These are phyloP conservation scores for Nematostella vectensis DNA, from an alignment of 92 coral and sea anemone species.

Conservation along the genomic window DNA sequence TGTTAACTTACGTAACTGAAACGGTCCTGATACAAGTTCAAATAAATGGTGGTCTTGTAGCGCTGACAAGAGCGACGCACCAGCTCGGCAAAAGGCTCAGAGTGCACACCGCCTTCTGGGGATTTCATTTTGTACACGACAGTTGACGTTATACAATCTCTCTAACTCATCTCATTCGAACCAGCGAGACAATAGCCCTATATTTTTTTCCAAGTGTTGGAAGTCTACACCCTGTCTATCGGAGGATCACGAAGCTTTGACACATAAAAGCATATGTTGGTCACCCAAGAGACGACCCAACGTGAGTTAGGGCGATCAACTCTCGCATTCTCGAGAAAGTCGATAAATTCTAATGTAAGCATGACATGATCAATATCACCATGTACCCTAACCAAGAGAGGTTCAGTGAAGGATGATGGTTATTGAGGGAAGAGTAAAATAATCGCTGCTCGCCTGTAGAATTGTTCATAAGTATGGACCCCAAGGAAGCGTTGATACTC, in stretches of 20 bases:
- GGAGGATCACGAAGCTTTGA: slow-evolving; percentile 7
- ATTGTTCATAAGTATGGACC: slow-evolving; percentile 25
- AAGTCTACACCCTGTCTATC: neutral
- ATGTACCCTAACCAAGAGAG: slow-evolving; percentile 1
- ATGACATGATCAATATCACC: slow-evolving; percentile 23
- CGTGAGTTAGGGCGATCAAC: slow-evolving; percentile 30
- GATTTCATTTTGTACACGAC: slow-evolving; percentile 5
- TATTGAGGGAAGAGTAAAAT: slow-evolving; percentile 22
- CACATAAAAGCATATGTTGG: slow-evolving; percentile 15
- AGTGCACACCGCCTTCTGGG: neutral
- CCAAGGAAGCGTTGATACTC: slow-evolving; percentile 13
- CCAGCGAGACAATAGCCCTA: no score
- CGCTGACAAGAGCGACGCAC: slow-evolving; percentile 21
- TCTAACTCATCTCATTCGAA: slow-evolving; percentile 10
- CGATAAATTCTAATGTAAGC: slow-evolving; percentile 7
- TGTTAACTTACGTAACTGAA: slow-evolving; percentile 13
- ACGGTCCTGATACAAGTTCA: slow-evolving; percentile 25
- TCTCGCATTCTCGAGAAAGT: slow-evolving; percentile 20
- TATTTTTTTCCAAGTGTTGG: no score
- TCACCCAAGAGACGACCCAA: slow-evolving; percentile 17
- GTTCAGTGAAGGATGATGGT: slow-evolving; percentile 13
- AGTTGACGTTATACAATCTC: slow-evolving; percentile 6
- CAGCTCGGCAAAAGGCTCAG: slow-evolving; percentile 2
- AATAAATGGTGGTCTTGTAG: slow-evolving; percentile 13
- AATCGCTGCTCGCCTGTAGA: slow-evolving; percentile 33